Evolutionary conservation across 2,888 invertebrate genomes (phyloP), one percentile per base, ranked within the genome.

Genomic region (Monoplex corrugatus): DNA sequence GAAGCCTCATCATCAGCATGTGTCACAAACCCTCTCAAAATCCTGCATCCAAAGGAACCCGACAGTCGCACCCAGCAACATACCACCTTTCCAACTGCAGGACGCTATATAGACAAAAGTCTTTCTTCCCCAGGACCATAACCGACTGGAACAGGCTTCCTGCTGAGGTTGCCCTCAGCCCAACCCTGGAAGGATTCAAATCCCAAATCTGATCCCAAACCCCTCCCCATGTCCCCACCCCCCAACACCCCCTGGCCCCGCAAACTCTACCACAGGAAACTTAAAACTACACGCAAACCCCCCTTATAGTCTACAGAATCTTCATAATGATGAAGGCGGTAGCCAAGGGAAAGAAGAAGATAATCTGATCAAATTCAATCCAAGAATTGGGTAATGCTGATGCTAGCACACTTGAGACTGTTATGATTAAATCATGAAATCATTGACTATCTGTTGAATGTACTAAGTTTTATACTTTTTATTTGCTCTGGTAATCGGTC

Each of bases 171-270:
- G 1, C 23, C 45, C 13, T 45, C 38, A 32, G 38, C 23, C 40
- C n/a, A n/a, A n/a, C n/a, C n/a, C n/a, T 38, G 63, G 23, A 40
- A 40, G 35, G 16, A 19, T 38, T 43, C 1, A 35, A 63, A 38
- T 19, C 68, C 68, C 43, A 35, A 13, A 68, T 68, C 68, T 68
- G 68, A 68, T 28, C 68, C 68, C 68, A 23, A 6, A 23, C 5
- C 68, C 68, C 43, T 44, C 63, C 63, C 35, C 23, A 50, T 32
- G n/a, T 57, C 68, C 86, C 68, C 43, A 1, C 86, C 45, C 84
- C 63, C n/a, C 19, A 0, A 1, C n/a, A 23, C 40, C 72, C 38
- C 57, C 40, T 6, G 40, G 35, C 38, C 38, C 50, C n/a, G 57
- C 13, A 2, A 57, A 57, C 57, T 19, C 57, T 0, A 13, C 13